Evolutionary conservation across 2,797 vertebrate species (phyloP).

Genomic region (Cryptoprocta ferox): DNA sequence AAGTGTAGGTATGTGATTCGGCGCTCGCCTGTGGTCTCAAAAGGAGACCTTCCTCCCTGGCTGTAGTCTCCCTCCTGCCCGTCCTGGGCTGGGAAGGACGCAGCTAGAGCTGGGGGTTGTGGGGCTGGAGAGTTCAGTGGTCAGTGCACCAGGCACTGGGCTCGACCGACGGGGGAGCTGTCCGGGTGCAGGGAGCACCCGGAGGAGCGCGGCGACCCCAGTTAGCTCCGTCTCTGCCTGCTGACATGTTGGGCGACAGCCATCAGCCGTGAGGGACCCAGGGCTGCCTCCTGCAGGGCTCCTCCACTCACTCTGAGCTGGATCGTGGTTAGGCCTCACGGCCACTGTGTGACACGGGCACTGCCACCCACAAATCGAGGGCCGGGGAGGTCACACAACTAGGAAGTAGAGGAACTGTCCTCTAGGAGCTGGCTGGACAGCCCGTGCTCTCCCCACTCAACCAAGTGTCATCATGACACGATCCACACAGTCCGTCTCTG

Average conservation of each 20-base stretch:
- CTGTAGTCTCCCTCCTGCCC: neutral
- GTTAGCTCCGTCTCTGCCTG: rapidly evolving
- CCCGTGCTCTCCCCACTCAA: neutral
- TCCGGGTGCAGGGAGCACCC: neutral
- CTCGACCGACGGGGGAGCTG: neutral
- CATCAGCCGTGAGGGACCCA: neutral
- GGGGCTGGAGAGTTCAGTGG: neutral
- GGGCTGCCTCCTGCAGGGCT: neutral
- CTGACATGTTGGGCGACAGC: neutral
- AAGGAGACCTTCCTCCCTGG: neutral
- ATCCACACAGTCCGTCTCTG: neutral
- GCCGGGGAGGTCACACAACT: neutral
- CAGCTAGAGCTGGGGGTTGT: neutral
- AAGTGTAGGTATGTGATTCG: neutral
- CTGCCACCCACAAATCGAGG: neutral
- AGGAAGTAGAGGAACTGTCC: neutral
- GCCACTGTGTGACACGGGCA: neutral
- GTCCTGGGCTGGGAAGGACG: neutral
- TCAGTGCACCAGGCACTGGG: neutral
- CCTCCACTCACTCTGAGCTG: neutral
- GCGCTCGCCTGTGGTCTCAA: neutral
- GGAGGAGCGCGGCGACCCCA: neutral
- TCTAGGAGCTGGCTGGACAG: no score
- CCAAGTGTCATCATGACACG: neutral
- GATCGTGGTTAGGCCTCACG: neutral